Evolutionary conservation across 2,888 invertebrate genomes (phyloP).

Genomic region (Teleogryllus oceanicus): DNA sequence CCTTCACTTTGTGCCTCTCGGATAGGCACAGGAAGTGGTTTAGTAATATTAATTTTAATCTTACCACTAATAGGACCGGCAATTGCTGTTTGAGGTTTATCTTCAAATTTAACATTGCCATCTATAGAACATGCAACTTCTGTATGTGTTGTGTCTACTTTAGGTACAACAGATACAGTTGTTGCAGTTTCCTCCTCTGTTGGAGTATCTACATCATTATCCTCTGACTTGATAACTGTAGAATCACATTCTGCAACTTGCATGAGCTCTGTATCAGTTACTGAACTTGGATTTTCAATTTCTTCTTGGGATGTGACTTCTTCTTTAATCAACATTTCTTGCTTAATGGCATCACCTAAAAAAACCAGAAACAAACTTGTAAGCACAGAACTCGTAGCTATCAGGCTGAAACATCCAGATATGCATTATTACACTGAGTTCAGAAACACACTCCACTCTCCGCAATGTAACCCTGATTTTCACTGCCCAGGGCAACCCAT

Average conservation of each 20-base stretch:
- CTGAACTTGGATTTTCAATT: too few species aligned
- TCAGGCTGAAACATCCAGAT: too few species aligned
- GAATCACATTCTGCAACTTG: slow-evolving; percentile 29
- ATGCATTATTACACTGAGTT: too few species aligned
- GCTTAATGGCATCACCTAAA: too few species aligned
- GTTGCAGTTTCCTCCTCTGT: slow-evolving; percentile 23
- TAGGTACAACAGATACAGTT: slow-evolving; percentile 38
- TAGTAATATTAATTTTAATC: slow-evolving; percentile 81
- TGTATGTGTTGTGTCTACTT: slow-evolving; percentile 54
- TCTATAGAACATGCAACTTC: slow-evolving; percentile 67
- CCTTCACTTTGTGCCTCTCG: slow-evolving; percentile 41
- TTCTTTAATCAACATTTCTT: too few species aligned
- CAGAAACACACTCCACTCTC: too few species aligned
- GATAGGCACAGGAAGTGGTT: slow-evolving; percentile 47
- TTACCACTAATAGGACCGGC: slow-evolving; percentile 51
- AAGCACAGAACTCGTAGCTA: too few species aligned
- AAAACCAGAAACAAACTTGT: too few species aligned
- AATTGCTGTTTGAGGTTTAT: slow-evolving; percentile 51
- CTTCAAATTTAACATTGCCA: slow-evolving; percentile 69
- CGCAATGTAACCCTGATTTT: too few species aligned
- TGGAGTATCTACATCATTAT: slow-evolving; percentile 18
- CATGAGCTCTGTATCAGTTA: neutral
- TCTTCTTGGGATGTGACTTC: too few species aligned
- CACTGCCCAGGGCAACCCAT: too few species aligned
- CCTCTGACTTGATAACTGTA: neutral